Percentiles rank a stretch among this genome's conserved stretches.
These are phyloP conservation scores for Corythaeola cristata DNA, from an alignment of 2,113 vertebrate species.

Conservation along the genomic window DNA sequence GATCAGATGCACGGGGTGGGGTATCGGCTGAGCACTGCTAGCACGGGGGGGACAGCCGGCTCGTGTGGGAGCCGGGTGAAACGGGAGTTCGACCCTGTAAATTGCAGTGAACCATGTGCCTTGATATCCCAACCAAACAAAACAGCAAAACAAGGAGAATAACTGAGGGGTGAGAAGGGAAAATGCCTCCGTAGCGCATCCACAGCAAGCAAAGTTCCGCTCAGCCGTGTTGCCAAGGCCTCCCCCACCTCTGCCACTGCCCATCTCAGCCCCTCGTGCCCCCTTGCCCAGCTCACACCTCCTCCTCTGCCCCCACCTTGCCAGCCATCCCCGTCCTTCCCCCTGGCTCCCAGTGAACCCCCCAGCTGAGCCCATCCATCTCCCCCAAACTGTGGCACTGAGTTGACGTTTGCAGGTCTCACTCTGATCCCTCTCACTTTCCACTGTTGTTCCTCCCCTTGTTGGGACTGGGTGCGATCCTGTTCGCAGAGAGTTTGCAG, in stretches of 20 bases:
- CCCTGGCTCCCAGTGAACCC: neutral
- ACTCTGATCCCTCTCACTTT: neutral
- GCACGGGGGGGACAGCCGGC: rapidly evolving
- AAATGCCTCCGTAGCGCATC: neutral
- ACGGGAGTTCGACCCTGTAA: neutral
- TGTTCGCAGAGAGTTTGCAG: neutral
- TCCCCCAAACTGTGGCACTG: neutral
- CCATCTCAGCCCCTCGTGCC: neutral
- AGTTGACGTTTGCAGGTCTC: rapidly evolving
- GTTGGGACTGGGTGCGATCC: rapidly evolving
- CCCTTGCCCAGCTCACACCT: neutral
- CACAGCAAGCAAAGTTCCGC: neutral
- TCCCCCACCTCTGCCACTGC: neutral
- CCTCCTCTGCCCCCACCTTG: neutral
- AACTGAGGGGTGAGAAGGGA: neutral
- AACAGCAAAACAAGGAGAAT: neutral
- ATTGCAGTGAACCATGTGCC: neutral
- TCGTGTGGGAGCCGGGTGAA: rapidly evolving
- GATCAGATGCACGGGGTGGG: neutral
- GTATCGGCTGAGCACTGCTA: neutral
- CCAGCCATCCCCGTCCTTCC: neutral
- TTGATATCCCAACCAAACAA: neutral
- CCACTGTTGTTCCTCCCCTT: neutral
- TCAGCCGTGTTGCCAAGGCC: neutral
- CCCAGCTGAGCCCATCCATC: neutral